These are phyloP conservation scores for Drosophila dives DNA, from an alignment of 2,888 invertebrate genomes.

Conservation along the genomic window DNA sequence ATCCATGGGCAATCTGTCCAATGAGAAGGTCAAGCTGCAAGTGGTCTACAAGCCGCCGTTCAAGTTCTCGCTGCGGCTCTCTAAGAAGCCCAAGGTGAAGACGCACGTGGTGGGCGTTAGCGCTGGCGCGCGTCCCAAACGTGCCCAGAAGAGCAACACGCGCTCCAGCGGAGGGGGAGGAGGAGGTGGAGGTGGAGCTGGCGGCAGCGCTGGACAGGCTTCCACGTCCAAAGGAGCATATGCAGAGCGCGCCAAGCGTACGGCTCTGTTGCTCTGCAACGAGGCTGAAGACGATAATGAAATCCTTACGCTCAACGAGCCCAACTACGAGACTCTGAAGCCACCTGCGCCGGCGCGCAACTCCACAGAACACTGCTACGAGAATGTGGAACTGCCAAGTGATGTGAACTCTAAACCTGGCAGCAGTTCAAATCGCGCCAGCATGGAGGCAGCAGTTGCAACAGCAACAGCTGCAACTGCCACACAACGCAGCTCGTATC, in stretches of 20 bases:
- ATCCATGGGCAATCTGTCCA: conserved; percentile 89
- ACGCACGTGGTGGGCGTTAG: conserved; percentile 83
- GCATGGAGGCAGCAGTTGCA: conserved; percentile 47
- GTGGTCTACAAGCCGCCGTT: conserved; percentile 95
- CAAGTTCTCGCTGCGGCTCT: conserved; percentile 92
- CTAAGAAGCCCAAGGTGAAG: conserved; percentile 84
- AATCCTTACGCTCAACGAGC: conserved; percentile 83
- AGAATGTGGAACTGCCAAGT: conserved; percentile 64
- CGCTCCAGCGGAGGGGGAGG: conserved; percentile 52
- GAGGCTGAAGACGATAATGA: conserved; percentile 82
- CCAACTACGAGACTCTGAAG: conserved; percentile 84
- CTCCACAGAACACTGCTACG: conserved; percentile 67
- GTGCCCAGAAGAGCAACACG: conserved; percentile 68
- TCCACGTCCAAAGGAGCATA: conserved; percentile 52
- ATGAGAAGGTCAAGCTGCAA: conserved; percentile 91
- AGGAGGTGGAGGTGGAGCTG: conserved; percentile 1
- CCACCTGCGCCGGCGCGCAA: conserved; percentile 66
- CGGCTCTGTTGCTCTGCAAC: conserved; percentile 81
- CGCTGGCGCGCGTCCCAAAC: conserved; percentile 74
- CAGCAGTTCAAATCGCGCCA: conserved; percentile 75
- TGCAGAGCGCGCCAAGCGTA: conserved; percentile 76
- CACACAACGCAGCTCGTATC: conserved; percentile 68
- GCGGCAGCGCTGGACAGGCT: conserved; percentile 32
- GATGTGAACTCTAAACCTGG: conserved; percentile 48
- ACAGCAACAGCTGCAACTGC: conserved; percentile 23